Conservation (phyloP, 2,113 vertebrate species). For the Channa maculata region DNA sequence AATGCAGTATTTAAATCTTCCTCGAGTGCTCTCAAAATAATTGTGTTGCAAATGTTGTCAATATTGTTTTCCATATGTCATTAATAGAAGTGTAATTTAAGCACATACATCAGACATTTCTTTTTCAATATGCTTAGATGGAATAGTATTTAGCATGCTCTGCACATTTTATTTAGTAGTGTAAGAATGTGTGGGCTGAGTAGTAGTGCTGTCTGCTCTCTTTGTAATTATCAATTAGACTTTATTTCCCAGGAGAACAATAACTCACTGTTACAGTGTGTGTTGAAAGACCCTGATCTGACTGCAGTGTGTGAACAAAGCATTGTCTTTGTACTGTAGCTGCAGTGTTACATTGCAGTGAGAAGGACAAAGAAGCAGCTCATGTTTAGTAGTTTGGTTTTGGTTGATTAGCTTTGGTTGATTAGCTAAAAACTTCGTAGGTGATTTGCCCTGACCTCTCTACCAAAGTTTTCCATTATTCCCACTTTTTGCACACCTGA, state of each 20-base stretch:
- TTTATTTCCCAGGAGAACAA: conserved; percentile 72
- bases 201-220: conserved; percentile 57
- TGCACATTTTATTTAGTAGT: conserved; percentile 54
- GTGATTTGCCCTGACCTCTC: too few species aligned
- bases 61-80: conserved; percentile 70
- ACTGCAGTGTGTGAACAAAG: conserved; percentile 42
- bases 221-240: conserved; percentile 78
- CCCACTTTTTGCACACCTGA: too few species aligned
- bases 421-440: too few species aligned
- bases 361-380: conserved; percentile 6
- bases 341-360: conserved; percentile 25
- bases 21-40: conserved; percentile 56
- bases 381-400: conserved; percentile 1
- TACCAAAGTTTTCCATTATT: too few species aligned
- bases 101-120: conserved; percentile 40
- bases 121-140: conserved; percentile 63
- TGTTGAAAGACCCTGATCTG: conserved; percentile 52
- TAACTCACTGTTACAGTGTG: conserved; percentile 62
- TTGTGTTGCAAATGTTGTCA: conserved; percentile 64
- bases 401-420: too few species aligned
- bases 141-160: conserved; percentile 63
- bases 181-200: conserved; percentile 53
- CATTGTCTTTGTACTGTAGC: conserved; percentile 14
- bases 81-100: conserved; percentile 60
- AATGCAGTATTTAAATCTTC: conserved; percentile 55